phyloP scores from a whole-genome alignment of 2,797 vertebrate species.

The Pristis pectinata region DNA sequence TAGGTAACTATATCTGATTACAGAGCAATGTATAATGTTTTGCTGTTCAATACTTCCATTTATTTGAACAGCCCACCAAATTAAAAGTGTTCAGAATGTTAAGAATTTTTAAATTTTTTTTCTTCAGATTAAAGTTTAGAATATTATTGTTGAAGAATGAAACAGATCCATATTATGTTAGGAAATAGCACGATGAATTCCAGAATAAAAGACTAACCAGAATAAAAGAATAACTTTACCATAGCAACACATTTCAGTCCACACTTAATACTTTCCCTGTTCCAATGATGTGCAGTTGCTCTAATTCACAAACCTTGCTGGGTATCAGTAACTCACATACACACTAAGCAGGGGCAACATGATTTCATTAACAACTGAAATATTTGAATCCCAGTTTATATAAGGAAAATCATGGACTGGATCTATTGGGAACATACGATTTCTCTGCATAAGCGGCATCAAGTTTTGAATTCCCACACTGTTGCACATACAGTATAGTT shows the following conservation, averaged over 20 bases:
- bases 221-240: too few species aligned
- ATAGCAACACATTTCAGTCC: too few species aligned
- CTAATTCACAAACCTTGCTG: background rate
- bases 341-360: background rate
- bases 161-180: background rate
- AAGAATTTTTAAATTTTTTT: background rate
- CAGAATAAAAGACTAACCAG: background rate
- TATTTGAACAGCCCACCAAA: background rate
- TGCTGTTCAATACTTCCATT: background rate
- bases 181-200: background rate
- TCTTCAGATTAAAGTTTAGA: background rate
- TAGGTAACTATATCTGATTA: background rate
- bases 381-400: background rate
- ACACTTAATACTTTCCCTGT: background rate
- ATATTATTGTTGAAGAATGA: background rate
- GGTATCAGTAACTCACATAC: background rate
- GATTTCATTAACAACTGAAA: background rate
- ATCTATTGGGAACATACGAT: too few species aligned
- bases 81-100: background rate
- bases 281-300: background rate
- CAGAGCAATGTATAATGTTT: background rate
- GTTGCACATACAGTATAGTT: too few species aligned
- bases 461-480: too few species aligned
- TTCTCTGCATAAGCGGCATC: too few species aligned
- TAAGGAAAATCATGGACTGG: background rate